Percentiles rank a stretch among this genome's conserved stretches.
Evolutionary conservation across 2,888 invertebrate species (phyloP).

Genomic region (Eumacrocentrus americanus): DNA sequence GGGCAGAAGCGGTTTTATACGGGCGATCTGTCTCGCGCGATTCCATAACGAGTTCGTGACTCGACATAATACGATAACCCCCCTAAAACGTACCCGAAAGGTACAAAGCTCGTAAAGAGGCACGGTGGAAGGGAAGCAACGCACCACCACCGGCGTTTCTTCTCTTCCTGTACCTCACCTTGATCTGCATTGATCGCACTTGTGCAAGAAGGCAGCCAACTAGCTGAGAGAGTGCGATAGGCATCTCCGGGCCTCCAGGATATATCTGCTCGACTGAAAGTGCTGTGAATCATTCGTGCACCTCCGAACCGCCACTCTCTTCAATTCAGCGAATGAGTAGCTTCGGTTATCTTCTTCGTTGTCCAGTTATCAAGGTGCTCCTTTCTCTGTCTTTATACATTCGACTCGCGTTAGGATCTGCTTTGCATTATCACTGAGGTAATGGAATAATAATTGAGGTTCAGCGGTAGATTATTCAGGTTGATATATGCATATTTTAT

Average conservation of each 20-base stretch:
- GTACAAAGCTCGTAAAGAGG: slow-evolving; percentile 15
- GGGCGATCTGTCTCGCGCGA: slow-evolving; percentile 56
- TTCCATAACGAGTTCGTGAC: slow-evolving; percentile 61
- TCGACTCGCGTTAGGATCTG: slow-evolving; percentile 11
- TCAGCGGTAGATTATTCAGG: neutral
- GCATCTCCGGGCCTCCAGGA: slow-evolving; percentile 15
- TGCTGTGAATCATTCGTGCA: slow-evolving; percentile 24
- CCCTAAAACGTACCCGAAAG: slow-evolving; percentile 44
- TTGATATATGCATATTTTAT: too few relatives aligned
- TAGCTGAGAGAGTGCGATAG: slow-evolving; percentile 11
- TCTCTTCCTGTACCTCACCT: slow-evolving; percentile 3
- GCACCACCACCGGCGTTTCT: slow-evolving; percentile 43
- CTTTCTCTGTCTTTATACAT: slow-evolving; percentile 16
- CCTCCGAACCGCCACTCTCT: slow-evolving; percentile 9
- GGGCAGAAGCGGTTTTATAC: slow-evolving; percentile 52
- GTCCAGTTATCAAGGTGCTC: slow-evolving; percentile 5
- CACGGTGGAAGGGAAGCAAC: slow-evolving; percentile 37
- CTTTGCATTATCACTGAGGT: slow-evolving; percentile 9
- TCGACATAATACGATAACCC: slow-evolving; percentile 59
- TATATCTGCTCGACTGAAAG: slow-evolving; percentile 14
- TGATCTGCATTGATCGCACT: slow-evolving; percentile 5
- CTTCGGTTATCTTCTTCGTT: neutral
- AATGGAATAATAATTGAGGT: slow-evolving; percentile 7
- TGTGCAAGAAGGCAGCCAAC: slow-evolving; percentile 6
- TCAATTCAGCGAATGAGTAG: slow-evolving; percentile 3